phyloP scores from a whole-genome alignment of 2,888 invertebrate species.

The Trissoscelio sp. region DNA sequence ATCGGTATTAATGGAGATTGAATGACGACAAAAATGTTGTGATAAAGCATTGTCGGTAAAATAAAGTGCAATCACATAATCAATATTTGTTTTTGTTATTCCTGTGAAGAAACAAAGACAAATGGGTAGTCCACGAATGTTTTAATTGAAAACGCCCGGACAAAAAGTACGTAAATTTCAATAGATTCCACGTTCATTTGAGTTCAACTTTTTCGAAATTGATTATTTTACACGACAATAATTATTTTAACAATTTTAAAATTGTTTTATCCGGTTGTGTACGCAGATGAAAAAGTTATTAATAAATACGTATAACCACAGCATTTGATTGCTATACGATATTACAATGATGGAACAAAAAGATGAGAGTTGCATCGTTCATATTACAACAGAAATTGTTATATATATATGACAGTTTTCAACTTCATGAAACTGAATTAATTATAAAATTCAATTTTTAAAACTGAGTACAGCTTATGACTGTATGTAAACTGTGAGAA shows the following conservation, averaged over 20 bases:
- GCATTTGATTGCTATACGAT: too few species aligned
- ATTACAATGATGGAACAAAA: too few species aligned
- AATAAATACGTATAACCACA: too few species aligned
- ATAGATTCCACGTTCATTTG: not conserved
- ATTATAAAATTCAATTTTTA: too few species aligned
- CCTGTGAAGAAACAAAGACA: constrained; percentile 21
- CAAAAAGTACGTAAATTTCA: constrained; percentile 3
- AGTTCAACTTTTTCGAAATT: not conserved
- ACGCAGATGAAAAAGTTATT: not conserved
- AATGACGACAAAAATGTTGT: not conserved
- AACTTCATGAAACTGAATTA: too few species aligned
- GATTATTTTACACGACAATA: too few species aligned
- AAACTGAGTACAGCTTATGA: too few species aligned
- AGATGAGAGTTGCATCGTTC: too few species aligned
- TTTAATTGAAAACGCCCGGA: constrained; percentile 7
- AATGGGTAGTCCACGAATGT: constrained; percentile 4
- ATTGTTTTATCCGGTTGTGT: too few species aligned
- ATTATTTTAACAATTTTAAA: not conserved
- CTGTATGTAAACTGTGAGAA: too few species aligned
- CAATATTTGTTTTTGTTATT: constrained; percentile 22
- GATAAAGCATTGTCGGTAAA: not conserved
- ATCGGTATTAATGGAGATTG: not conserved
- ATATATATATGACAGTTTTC: too few species aligned
- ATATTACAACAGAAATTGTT: too few species aligned
- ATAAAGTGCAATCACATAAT: constrained; percentile 20